Percentiles rank a stretch among this genome's conserved stretches.
These are phyloP conservation scores for Selenia dentaria DNA, from an alignment of 2,888 invertebrate genomes.

Conservation along the genomic window DNA sequence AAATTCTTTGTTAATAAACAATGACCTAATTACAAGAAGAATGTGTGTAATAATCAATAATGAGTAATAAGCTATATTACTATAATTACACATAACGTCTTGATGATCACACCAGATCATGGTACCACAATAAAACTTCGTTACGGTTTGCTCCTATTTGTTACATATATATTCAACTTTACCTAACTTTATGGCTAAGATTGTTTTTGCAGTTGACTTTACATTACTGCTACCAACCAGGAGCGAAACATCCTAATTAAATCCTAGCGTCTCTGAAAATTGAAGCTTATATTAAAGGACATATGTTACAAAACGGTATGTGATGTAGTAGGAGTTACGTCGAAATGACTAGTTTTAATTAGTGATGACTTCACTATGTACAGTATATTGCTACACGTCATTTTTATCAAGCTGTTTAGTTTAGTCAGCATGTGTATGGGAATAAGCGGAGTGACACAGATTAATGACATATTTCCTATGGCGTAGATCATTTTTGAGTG, in stretches of 20 bases:
- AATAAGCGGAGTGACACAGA: neutral
- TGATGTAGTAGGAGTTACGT: neutral
- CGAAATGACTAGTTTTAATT: neutral
- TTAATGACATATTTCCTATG: neutral
- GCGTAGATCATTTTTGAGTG: no score
- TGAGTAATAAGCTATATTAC: no score
- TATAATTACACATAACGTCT: no score
- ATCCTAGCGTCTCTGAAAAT: neutral
- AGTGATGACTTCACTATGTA: conserved; percentile 2
- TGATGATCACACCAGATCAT: no score
- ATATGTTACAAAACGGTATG: neutral
- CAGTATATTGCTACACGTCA: conserved; percentile 20
- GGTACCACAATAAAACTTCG: neutral
- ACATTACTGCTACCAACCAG: neutral
- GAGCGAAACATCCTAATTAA: neutral
- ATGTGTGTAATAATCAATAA: no score
- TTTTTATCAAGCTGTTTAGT: conserved; percentile 23
- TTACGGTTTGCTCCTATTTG: conserved; percentile 1
- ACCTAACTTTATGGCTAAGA: conserved; percentile 29
- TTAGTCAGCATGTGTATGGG: conserved; percentile 10
- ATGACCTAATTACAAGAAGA: no score
- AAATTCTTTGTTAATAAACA: no score
- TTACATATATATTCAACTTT: conserved; percentile 11
- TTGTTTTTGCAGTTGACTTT: conserved; percentile 45
- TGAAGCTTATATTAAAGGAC: neutral